Percentiles rank a stretch among this genome's conserved stretches.
Evolutionary conservation across 2,797 vertebrate genomes (phyloP).

Genomic region (Cygnus olor): DNA sequence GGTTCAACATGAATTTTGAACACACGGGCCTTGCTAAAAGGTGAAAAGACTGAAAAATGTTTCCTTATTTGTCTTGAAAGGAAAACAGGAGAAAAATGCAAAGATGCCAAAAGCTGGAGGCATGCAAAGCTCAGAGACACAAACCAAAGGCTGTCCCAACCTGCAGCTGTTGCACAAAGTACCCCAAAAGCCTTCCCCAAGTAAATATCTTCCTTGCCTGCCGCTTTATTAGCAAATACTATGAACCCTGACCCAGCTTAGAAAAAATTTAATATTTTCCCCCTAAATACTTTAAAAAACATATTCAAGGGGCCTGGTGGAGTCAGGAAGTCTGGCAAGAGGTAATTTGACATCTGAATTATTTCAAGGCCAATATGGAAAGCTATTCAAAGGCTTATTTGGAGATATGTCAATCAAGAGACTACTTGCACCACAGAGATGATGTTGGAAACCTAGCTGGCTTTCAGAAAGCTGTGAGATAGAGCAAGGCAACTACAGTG

Average conservation of each 20-base stretch:
- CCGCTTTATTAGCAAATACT: constrained; percentile 92
- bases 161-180: constrained; percentile 73
- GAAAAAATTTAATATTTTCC: constrained; percentile 93
- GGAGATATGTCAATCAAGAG: constrained; percentile 91
- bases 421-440: constrained; percentile 62
- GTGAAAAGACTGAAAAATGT: constrained; percentile 53
- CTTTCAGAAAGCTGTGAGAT: constrained; percentile 81
- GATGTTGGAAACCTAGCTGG: constrained; percentile 53
- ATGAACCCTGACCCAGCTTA: constrained; percentile 87
- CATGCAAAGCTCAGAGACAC: constrained; percentile 72
- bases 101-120: constrained; percentile 63
- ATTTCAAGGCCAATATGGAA: constrained; percentile 88
- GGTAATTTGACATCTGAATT: constrained; percentile 96
- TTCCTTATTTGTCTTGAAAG: constrained; percentile 64
- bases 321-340: constrained; percentile 86
- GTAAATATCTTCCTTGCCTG: constrained; percentile 86
- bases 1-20: constrained; percentile 81
- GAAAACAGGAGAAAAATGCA: constrained; percentile 50
- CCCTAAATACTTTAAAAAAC: constrained; percentile 93
- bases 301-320: constrained; percentile 83
- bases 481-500: constrained; percentile 76
- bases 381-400: constrained; percentile 92
- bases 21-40: constrained; percentile 55
- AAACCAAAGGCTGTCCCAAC: constrained; percentile 76
- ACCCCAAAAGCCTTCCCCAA: constrained; percentile 71